These are phyloP conservation scores for Lichenostomus cassidix DNA, from an alignment of 2,113 vertebrate species.

Conservation along the genomic window DNA sequence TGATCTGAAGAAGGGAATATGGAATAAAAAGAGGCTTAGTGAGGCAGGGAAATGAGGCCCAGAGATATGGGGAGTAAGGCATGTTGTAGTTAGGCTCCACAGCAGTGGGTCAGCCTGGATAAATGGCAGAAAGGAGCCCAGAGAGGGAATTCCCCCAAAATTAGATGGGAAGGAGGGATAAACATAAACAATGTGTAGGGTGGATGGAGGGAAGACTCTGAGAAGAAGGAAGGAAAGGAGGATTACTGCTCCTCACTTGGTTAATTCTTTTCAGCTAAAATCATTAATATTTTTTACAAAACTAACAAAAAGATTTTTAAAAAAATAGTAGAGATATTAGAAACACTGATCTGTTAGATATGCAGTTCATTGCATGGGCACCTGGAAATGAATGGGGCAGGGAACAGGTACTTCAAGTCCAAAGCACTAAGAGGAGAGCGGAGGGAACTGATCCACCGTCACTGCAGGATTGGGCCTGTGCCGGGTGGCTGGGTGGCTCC, in stretches of 20 bases:
- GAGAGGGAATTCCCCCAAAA: neutral
- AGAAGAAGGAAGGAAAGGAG: neutral
- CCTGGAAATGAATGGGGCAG: neutral
- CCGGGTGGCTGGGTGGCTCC: fast-evolving
- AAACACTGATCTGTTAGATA: neutral
- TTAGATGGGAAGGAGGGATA: neutral
- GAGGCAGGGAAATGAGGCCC: neutral
- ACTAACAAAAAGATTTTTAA: neutral
- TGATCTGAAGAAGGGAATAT: neutral
- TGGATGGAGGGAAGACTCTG: neutral
- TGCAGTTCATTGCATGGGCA: neutral
- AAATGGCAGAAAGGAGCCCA: neutral
- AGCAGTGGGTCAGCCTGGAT: neutral
- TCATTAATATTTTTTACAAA: neutral
- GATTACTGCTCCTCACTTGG: neutral
- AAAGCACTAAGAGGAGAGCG: fast-evolving
- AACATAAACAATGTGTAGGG: neutral
- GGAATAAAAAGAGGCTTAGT: neutral
- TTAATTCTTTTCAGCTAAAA: neutral
- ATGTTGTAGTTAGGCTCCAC: neutral
- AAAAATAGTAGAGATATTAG: neutral
- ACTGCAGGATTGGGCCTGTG: neutral
- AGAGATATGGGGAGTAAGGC: neutral
- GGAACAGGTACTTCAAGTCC: neutral
- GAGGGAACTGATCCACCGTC: neutral